Percentiles rank a stretch among this genome's conserved stretches.
phyloP scores from a whole-genome alignment of 1,140 invertebrate genomes.

The Hermetia illucens region DNA sequence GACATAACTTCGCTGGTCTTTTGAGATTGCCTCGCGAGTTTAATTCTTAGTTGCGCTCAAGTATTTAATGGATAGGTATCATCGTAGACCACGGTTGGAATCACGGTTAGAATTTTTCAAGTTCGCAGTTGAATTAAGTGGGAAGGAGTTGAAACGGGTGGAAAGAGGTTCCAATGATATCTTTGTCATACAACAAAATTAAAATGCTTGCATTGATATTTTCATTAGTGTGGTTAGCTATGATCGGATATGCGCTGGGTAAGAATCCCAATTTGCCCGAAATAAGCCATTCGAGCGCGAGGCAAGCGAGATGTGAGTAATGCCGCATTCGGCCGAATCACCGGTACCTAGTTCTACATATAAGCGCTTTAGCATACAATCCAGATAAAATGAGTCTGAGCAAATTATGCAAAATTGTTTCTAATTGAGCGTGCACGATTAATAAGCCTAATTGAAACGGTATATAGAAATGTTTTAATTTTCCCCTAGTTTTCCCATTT shows the following conservation, averaged over 20 bases:
- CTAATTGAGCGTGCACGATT: background rate
- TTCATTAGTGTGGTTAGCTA: background rate
- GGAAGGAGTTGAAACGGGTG: too few species aligned
- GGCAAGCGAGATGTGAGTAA: slow-evolving; percentile 2
- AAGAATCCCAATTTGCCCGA: background rate
- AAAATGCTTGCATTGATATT: too few species aligned
- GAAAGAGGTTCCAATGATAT: too few species aligned
- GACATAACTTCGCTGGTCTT: too few species aligned
- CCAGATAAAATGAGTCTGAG: background rate
- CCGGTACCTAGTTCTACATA: background rate
- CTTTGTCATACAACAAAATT: too few species aligned
- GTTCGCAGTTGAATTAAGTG: too few species aligned
- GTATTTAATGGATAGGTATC: too few species aligned
- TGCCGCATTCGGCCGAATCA: background rate
- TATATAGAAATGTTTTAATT: background rate
- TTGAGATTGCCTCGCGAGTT: too few species aligned
- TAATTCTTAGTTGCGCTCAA: too few species aligned
- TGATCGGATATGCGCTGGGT: slow-evolving; percentile 1
- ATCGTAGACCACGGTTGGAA: too few species aligned
- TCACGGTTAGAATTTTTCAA: too few species aligned
- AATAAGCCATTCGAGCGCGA: background rate
- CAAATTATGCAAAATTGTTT: background rate
- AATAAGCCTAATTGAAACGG: background rate
- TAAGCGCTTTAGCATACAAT: background rate
- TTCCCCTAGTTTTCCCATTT: slow-evolving; percentile 41